Evolutionary conservation across 2,797 vertebrate genomes (phyloP).

Genomic region (Helarctos malayanus): DNA sequence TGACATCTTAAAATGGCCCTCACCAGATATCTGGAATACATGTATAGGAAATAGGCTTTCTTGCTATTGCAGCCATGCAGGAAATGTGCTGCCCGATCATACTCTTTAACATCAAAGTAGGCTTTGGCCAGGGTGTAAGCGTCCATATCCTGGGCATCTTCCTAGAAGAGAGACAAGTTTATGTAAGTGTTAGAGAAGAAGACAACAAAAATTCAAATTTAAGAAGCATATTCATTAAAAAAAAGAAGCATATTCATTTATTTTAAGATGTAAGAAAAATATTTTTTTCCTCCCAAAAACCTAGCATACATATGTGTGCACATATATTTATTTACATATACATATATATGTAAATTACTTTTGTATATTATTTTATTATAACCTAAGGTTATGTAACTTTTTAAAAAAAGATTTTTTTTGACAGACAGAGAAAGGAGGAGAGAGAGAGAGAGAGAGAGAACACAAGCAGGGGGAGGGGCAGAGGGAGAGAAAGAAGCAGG

Average conservation of each 20-base stretch:
- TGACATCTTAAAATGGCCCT: slow-evolving; percentile 78
- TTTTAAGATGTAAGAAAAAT: slow-evolving; percentile 55
- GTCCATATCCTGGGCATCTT: slow-evolving; percentile 97
- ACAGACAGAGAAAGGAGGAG: not conserved
- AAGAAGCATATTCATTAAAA: slow-evolving; percentile 25
- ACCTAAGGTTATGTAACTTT: not conserved
- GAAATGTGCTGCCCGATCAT: slow-evolving; percentile 98
- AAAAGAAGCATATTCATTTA: slow-evolving; percentile 22
- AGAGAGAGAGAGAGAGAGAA: not conserved
- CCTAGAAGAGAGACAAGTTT: slow-evolving; percentile 88
- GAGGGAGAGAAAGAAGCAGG: not conserved
- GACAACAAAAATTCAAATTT: slow-evolving; percentile 18
- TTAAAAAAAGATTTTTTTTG: not conserved
- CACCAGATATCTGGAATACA: slow-evolving; percentile 99
- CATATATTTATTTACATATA: not conserved
- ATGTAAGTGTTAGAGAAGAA: not conserved
- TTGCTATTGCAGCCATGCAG: slow-evolving; percentile 97
- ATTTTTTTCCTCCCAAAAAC: not conserved
- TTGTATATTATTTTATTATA: not conserved
- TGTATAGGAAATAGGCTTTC: slow-evolving; percentile 99
- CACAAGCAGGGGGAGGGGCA: not conserved
- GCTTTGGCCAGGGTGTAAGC: slow-evolving; percentile 98
- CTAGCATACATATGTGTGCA: not conserved
- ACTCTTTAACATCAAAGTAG: slow-evolving; percentile 99
- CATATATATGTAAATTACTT: not conserved